These are phyloP conservation scores for Antechinus flavipes DNA, from an alignment of 2,113 vertebrate genomes.

Conservation along the genomic window DNA sequence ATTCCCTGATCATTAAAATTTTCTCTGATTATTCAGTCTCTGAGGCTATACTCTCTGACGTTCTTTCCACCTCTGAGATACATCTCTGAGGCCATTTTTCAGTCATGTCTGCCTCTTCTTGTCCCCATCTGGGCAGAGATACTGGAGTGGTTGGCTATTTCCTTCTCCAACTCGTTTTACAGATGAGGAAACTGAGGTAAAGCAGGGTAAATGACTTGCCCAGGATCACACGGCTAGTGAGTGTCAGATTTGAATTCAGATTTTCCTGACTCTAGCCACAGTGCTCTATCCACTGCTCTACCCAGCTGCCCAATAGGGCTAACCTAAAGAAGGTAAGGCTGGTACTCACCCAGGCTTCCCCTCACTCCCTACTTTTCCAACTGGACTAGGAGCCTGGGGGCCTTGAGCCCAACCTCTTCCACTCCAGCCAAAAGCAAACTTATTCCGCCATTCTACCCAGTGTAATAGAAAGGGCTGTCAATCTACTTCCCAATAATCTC, in stretches of 20 bases:
- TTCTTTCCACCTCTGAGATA: neutral
- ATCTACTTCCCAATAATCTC: neutral
- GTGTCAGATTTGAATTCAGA: neutral
- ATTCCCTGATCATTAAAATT: neutral
- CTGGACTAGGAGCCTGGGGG: neutral
- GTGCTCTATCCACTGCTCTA: neutral
- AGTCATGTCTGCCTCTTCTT: neutral
- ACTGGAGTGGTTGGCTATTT: neutral
- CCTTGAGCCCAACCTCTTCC: neutral
- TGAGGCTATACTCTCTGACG: neutral
- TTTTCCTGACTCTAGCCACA: neutral
- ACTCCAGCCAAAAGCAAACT: no score
- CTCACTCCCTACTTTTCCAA: neutral
- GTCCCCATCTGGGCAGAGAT: neutral
- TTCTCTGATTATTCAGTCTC: neutral
- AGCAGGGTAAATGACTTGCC: neutral
- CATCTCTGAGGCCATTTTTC: neutral
- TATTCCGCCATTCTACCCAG: neutral
- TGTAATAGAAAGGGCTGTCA: neutral
- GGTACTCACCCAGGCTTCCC: neutral
- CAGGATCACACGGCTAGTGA: neutral
- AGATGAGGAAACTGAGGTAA: neutral
- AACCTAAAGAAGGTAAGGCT: neutral
- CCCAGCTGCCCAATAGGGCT: neutral
- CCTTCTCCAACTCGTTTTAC: neutral